Evolutionary conservation across 2,888 invertebrate species (phyloP).

Genomic region (Carcina quercana): DNA sequence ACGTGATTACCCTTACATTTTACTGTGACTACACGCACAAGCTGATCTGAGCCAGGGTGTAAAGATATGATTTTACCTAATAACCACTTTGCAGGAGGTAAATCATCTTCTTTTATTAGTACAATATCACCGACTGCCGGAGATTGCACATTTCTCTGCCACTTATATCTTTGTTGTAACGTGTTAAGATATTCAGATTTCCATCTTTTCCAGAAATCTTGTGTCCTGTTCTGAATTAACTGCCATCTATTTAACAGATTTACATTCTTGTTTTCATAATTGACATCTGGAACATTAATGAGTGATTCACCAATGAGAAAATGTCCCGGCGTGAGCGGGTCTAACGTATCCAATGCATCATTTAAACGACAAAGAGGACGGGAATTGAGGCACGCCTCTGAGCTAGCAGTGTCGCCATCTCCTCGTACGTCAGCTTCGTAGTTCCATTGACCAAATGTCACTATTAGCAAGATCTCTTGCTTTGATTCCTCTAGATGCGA

Average conservation of each 20-base stretch:
- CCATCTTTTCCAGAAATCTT: constrained; percentile 16
- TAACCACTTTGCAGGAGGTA: constrained; percentile 16
- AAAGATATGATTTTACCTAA: constrained; percentile 10
- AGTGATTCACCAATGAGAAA: constrained; percentile 19
- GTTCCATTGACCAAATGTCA: constrained; percentile 10
- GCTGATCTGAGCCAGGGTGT: constrained; percentile 12
- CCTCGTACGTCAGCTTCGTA: constrained; percentile 13
- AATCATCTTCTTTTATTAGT: constrained; percentile 12
- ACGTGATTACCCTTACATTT: constrained; percentile 1
- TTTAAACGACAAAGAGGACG: constrained; percentile 11
- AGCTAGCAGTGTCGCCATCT: constrained; percentile 13
- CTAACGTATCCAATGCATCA: constrained; percentile 11
- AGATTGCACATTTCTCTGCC: constrained; percentile 5
- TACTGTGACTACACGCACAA: constrained; percentile 7
- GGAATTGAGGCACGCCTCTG: constrained; percentile 19
- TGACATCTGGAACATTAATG: constrained; percentile 9
- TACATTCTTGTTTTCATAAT: constrained; percentile 3
- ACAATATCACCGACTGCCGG: constrained; percentile 13
- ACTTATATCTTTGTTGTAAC: constrained; percentile 14
- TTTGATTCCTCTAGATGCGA: constrained; percentile 18
- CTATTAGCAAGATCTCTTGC: constrained; percentile 3
- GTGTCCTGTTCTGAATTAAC: constrained; percentile 16
- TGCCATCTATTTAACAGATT: constrained; percentile 14
- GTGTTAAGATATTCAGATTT: constrained; percentile 4
- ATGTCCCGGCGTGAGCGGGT: constrained; percentile 17